Evolutionary conservation across 2,113 vertebrate genomes (phyloP), one percentile per base, ranked within the genome.

Genomic region (Lepus americanus): DNA sequence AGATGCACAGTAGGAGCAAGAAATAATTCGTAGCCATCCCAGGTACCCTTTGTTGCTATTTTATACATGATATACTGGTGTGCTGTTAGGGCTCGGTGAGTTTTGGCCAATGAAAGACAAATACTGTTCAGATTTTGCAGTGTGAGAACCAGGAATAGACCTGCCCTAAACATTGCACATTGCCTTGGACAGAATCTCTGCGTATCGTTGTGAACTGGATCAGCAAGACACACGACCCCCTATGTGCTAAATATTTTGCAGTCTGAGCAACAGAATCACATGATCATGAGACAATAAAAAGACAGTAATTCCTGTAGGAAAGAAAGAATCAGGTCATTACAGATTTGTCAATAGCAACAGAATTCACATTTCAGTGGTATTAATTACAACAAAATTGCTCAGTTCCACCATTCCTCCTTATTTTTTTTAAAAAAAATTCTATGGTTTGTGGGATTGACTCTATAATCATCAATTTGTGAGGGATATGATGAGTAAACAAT

Each of bases 371-470:
- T 76, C 55, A 81, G 39, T 55, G 90, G 22, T 73, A 72, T 79
- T 95, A 82, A 82, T 94, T 81, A 74, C 6, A 86, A 53, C 25
- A 63, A 22, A 51, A 79, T 78, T 86, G 33, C 51, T 79, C 19
- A 31, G 29, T 69, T 31, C 3, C 39, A 82, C 25, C 31, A 10
- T 76, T 73, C 5, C 10, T 87, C 44, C 33, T 23, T 44, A 14
- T 36, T 87, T 72, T 36, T 5, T 29, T 16, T 13, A 82, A 53
- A 81, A 78, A 55, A 70, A 79, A 55, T 73, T 25, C 69, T 44
- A 0, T 78, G 39, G 22, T 73, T 78, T 90, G 25, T 70, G 69
- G 23, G n/a, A 63, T 39, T 90, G 74, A 74, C 39, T 87, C 44
- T n/a, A 36, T 39, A 44, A 77, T 82, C 49, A 63, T 79, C 82